Evolutionary conservation across 1,140 invertebrate genomes (phyloP).

Genomic region (Cheumatopsyche charites): DNA sequence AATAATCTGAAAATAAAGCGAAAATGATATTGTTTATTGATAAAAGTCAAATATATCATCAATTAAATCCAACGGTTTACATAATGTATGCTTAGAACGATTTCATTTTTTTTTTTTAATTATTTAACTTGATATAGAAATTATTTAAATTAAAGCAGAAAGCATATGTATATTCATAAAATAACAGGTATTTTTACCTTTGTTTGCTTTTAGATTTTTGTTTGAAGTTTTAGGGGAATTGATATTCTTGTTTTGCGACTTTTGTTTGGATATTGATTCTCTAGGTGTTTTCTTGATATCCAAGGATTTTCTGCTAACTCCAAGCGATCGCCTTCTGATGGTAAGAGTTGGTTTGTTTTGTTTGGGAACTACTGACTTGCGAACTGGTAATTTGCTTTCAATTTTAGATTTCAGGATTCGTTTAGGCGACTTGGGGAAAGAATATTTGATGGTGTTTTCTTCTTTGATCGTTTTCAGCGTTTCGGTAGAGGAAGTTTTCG

Average conservation of each 20-base stretch:
- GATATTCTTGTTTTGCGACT: too few species aligned
- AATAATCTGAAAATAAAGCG: neutral
- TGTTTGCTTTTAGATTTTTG: too few species aligned
- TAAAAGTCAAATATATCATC: too few species aligned
- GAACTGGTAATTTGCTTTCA: neutral
- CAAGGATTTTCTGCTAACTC: conserved; percentile 39
- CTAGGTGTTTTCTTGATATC: conserved; percentile 29
- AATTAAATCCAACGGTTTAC: neutral
- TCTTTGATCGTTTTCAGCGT: conserved; percentile 39
- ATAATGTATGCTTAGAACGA: neutral
- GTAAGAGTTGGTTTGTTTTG: conserved; percentile 20
- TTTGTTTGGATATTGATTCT: too few species aligned
- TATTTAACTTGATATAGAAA: too few species aligned
- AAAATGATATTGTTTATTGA: neutral
- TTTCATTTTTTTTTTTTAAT: too few species aligned
- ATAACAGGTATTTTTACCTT: too few species aligned
- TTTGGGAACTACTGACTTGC: neutral
- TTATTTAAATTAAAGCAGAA: too few species aligned
- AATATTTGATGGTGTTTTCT: conserved; percentile 39
- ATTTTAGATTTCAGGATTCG: neutral
- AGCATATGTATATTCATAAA: too few species aligned
- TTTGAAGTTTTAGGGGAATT: too few species aligned
- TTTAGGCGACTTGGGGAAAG: conserved; percentile 38
- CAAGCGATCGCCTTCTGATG: conserved; percentile 36
- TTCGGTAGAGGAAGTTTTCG: conserved; percentile 23